Conservation (phyloP, 2,888 invertebrate species). For the Amiota minor region DNA sequence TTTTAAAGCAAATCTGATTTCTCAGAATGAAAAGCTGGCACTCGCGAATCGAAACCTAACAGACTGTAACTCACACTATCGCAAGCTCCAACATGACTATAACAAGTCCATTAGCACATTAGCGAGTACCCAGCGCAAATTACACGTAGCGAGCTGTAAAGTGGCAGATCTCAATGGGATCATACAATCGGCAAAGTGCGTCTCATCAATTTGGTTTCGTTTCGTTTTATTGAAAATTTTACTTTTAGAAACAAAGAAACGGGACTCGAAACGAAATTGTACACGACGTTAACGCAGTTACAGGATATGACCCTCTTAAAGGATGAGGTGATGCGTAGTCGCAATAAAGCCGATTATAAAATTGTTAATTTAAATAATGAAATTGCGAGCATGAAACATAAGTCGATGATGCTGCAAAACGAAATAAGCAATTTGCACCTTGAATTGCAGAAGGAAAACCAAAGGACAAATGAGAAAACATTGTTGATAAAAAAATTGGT, state of each 20-base stretch:
- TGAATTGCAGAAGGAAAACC: conserved; percentile 36
- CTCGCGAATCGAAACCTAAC: background rate
- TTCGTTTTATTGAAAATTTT: background rate
- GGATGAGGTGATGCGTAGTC: conserved; percentile 31
- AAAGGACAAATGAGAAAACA: conserved; percentile 57
- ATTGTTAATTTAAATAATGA: conserved; percentile 29
- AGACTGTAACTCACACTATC: background rate
- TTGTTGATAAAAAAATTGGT: conserved; percentile 48
- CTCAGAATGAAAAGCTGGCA: background rate
- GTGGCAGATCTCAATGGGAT: conserved; percentile 26
- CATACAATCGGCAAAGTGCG: background rate
- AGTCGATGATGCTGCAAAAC: conserved; percentile 28
- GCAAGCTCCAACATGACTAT: background rate
- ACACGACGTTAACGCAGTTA: background rate
- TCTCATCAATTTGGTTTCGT: background rate
- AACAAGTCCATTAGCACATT: conserved; percentile 40
- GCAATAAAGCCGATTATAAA: conserved; percentile 42
- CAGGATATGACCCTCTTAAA: conserved; percentile 36
- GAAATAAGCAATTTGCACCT: conserved; percentile 33
- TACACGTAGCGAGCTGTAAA: conserved; percentile 42
- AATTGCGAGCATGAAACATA: conserved; percentile 34
- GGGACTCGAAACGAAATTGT: conserved; percentile 34
- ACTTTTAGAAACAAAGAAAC: conserved; percentile 42
- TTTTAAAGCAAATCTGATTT: background rate
- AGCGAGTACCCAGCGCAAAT: conserved; percentile 39